These are phyloP conservation scores for Uropsilus gracilis DNA, from an alignment of 2,113 vertebrate genomes.

Conservation along the genomic window DNA sequence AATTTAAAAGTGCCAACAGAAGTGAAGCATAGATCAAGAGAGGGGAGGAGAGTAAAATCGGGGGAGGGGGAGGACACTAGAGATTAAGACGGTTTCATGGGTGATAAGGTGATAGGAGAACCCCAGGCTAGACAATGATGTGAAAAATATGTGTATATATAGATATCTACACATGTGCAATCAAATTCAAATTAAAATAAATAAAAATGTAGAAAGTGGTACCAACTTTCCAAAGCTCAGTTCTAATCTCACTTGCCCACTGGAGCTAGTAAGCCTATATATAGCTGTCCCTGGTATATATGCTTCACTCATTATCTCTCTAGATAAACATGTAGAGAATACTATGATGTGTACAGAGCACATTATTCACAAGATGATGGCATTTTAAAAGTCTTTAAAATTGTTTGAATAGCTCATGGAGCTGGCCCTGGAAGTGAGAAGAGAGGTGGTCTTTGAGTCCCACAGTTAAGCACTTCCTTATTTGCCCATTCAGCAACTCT, in stretches of 20 bases:
- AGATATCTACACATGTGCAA: no score
- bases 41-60: no score
- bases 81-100: no score
- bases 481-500: background rate
- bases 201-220: slow-evolving; percentile 34
- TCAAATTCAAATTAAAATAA: no score
- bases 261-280: slow-evolving; percentile 52
- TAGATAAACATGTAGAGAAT: slow-evolving; percentile 66
- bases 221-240: slow-evolving; percentile 14
- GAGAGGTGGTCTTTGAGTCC: background rate
- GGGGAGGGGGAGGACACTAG: no score
- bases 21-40: no score
- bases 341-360: background rate
- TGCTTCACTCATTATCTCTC: slow-evolving; percentile 60
- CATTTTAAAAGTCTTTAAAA: slow-evolving; percentile 46
- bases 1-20: no score
- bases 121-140: no score
- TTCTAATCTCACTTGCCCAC: slow-evolving; percentile 21
- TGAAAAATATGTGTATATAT: no score
- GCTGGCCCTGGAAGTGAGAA: background rate
- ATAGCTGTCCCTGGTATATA: slow-evolving; percentile 8
- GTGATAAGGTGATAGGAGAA: no score
- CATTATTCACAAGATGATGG: slow-evolving; percentile 11
- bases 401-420: slow-evolving; percentile 51
- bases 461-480: background rate